Base-by-base conservation (phyloP, 2,888 invertebrate species). In the Metellina segmentata region DNA sequence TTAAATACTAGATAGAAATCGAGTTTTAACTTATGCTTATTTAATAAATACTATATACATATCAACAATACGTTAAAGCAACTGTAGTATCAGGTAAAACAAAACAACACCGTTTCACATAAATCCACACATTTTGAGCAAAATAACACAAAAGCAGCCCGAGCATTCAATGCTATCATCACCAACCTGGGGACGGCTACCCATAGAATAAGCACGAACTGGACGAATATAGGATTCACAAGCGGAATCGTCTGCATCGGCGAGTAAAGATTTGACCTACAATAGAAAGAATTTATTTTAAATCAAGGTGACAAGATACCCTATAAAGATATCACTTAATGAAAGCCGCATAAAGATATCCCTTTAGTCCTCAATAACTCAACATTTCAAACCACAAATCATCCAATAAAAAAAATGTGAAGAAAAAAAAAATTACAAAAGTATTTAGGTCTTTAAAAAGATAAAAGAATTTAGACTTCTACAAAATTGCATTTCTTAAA, bases 151-250 rank as follows among this genome's bases (percentile, higher is more conserved):
- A 61, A 87, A 87, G n/a, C 91, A 87, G 9, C 86, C 75, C 51
- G 79, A 78, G 48, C 75, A 82, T 34, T 91, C 91, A 83, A 78
- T 72, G 81, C 82, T 78, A 72, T 91, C 91, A 87, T 85, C 89
- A 92, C 91, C 81, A 74, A 93, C 92, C 92, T 97, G 97, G 4
- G 97, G 97, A 93, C 97, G 96, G 87, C 97, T 98, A 48, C 98
- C 98, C 93, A 98, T 97, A 51, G 98, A 98, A 95, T 98, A 98
- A 0, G 98, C 97, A 93, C 98, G 96, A 85, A 96, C 96, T n/a
- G 97, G 97, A 93, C 96, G 94, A 96, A 94, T 94, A 13, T 94
- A 94, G 20, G 87, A 87, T 86, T 95, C 94, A 94, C 96, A 96
- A 20, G 96, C 96, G 94, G 95, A 95, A 89, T 97, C 97, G 93